Evolutionary conservation across 1,140 invertebrate species (phyloP).

Genomic region (Spodoptera litura): DNA sequence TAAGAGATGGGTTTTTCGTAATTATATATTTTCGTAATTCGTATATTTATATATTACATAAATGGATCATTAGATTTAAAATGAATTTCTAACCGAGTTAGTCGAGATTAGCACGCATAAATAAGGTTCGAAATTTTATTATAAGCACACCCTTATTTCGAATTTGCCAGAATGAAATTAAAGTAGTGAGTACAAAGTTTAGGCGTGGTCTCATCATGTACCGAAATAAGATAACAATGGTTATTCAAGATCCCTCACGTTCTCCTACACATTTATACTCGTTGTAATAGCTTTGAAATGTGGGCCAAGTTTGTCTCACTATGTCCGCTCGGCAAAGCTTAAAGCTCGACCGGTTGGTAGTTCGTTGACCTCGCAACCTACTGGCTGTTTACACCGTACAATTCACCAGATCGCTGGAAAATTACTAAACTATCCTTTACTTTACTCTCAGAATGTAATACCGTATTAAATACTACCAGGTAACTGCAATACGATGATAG

Average conservation of each 20-base stretch:
- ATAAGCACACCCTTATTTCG: no score
- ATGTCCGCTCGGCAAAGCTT: slow-evolving; percentile 74
- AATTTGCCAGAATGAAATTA: no score
- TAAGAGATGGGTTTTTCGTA: no score
- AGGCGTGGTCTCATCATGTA: not conserved
- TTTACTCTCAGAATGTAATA: slow-evolving; percentile 27
- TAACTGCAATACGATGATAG: not conserved
- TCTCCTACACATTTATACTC: slow-evolving; percentile 34
- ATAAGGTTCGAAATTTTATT: no score
- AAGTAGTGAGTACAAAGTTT: not conserved
- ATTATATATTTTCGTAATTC: no score
- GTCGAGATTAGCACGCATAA: no score
- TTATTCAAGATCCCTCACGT: slow-evolving; percentile 27
- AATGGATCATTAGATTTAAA: no score
- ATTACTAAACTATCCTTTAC: slow-evolving; percentile 46
- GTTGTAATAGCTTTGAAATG: slow-evolving; percentile 55
- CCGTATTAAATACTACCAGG: slow-evolving; percentile 11
- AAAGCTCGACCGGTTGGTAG: slow-evolving; percentile 81
- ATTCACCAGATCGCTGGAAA: slow-evolving; percentile 53
- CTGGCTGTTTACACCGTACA: slow-evolving; percentile 63
- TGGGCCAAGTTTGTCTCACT: slow-evolving; percentile 80
- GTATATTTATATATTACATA: no score
- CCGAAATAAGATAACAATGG: not conserved
- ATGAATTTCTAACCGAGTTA: no score
- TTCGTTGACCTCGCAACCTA: slow-evolving; percentile 80